Base-by-base conservation (phyloP, 2,113 vertebrate genomes). In the Callipepla californica region DNA sequence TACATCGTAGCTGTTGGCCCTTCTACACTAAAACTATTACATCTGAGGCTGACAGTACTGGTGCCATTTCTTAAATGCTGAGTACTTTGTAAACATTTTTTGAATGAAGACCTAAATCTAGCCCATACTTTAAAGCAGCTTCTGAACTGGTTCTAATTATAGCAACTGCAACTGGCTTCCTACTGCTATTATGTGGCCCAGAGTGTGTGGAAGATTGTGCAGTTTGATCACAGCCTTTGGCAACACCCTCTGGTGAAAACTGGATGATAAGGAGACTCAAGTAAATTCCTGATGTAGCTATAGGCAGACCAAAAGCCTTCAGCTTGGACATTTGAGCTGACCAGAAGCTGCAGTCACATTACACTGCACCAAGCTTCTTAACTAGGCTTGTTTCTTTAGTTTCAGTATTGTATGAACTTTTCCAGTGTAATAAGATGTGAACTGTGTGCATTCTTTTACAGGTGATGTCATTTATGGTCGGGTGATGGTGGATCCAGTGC, bases 401-500 rank as follows among this genome's bases (percentile, higher is more conserved):
- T n/a, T 87, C 9, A 70, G 59, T 55, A 17, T 21, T 87, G 30
- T 73, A 48, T 63, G 76, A 4, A 40, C 4, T 70, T 25, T 55
- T 62, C 42, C 73, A 51, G 42, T 22, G 14, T 62, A 53, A 48
- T 8, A 8, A 16, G 21, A 40, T 50, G 42, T 77, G 50, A 85
- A 44, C 61, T 57, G 6, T 77, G 34, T 85, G 25, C 28, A 5
- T 75, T 74, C 8, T 69, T 32, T 94, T 91, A 30, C 94, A 99
- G 99, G 99, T 42, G 99, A 99, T 75, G 84, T 95, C 1, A 98
- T 99, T 90, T 99, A 99, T 1, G 98, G 98, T 6, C 98, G 99
- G 11, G 99, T 99, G 91, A 99, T 99, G 99, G 99, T 99, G 88
- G 99, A 99, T 94, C 99, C 99, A 4, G 99, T 99, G 80, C 99